Evolutionary conservation across 1,140 invertebrate species (phyloP).

Genomic region (Brachionus sp.): DNA sequence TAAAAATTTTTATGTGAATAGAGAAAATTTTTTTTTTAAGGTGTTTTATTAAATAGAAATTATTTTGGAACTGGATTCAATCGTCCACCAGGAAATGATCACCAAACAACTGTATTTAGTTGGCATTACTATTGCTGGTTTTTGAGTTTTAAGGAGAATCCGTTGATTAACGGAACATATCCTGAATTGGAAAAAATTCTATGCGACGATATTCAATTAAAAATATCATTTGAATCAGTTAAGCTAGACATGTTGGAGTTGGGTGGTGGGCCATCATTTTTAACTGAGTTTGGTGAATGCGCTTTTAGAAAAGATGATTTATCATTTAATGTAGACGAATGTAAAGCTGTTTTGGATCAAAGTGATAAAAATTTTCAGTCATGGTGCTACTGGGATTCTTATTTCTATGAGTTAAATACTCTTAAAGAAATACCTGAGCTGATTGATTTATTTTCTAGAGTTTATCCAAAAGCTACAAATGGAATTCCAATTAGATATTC

Average conservation of each 20-base stretch:
- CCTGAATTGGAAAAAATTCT: slow-evolving; percentile 44
- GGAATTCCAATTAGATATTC: slow-evolving; percentile 46
- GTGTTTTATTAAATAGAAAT: slow-evolving; percentile 46
- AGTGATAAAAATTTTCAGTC: slow-evolving; percentile 49
- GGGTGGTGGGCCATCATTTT: slow-evolving; percentile 47
- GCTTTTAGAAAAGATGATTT: slow-evolving; percentile 42
- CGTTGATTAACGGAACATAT: background rate
- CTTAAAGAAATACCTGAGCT: slow-evolving; percentile 10
- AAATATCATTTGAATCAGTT: slow-evolving; percentile 26
- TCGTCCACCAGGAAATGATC: slow-evolving; percentile 48
- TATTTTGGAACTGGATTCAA: slow-evolving; percentile 49
- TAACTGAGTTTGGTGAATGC: slow-evolving; percentile 52
- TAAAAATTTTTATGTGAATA: background rate
- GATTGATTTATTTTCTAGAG: slow-evolving; percentile 47
- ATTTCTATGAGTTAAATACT: slow-evolving; percentile 48
- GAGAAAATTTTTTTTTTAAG: background rate
- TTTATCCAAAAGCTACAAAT: slow-evolving; percentile 48
- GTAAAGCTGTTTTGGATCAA: slow-evolving; percentile 48
- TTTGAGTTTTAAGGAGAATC: slow-evolving; percentile 2
- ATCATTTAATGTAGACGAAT: slow-evolving; percentile 48
- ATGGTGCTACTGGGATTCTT: slow-evolving; percentile 52
- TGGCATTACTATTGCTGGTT: slow-evolving; percentile 53
- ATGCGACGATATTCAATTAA: slow-evolving; percentile 48
- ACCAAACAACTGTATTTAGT: slow-evolving; percentile 47
- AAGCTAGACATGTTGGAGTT: slow-evolving; percentile 35